Percentiles rank a stretch among this genome's conserved stretches.
phyloP scores from a whole-genome alignment of 2,797 vertebrate species.

The Sebastes glaucus region DNA sequence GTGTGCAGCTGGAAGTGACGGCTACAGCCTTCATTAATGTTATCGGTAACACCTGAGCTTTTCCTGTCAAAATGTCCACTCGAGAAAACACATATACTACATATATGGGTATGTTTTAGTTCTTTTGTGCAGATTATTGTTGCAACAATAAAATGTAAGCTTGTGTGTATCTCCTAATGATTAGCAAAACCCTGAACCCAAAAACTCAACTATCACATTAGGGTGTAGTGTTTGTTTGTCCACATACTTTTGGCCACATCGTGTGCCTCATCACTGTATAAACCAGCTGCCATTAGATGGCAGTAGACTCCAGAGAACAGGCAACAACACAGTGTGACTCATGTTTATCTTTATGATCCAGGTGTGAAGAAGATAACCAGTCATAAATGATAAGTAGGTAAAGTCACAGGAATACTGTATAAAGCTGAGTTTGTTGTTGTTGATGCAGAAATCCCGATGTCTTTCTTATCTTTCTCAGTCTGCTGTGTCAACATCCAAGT shows the following conservation, averaged over 20 bases:
- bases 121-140: too few relatives aligned
- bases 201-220: background rate
- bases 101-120: too few relatives aligned
- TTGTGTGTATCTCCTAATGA: too few relatives aligned
- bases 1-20: too few relatives aligned
- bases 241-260: background rate
- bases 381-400: background rate
- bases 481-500: background rate
- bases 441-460: background rate
- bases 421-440: background rate
- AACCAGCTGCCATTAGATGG: conserved; percentile 6
- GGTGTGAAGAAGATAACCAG: background rate
- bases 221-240: background rate
- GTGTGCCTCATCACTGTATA: background rate
- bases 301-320: conserved; percentile 6
- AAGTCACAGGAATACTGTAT: background rate
- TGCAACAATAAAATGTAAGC: too few relatives aligned
- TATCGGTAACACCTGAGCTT: too few relatives aligned
- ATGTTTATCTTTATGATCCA: background rate
- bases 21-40: too few relatives aligned
- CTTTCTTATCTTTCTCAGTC: background rate
- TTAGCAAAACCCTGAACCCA: background rate
- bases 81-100: too few relatives aligned
- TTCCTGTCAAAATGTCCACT: too few relatives aligned
- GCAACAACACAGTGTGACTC: background rate